These are phyloP conservation scores for Eilema depressum DNA, from an alignment of 2,888 invertebrate genomes.

Conservation along the genomic window DNA sequence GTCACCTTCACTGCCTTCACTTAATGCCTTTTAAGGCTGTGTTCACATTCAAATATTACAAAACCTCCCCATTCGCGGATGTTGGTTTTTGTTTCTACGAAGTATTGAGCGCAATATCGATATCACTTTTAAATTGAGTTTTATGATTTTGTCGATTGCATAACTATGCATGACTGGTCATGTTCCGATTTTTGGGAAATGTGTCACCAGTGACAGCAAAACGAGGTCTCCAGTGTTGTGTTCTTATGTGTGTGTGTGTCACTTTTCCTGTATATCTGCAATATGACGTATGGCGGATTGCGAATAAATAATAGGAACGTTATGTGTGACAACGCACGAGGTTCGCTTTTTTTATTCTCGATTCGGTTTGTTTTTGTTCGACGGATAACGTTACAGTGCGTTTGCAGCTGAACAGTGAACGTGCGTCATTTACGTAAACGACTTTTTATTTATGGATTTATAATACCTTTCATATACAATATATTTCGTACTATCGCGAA, in stretches of 20 bases:
- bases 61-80: constrained; percentile 36
- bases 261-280: constrained; percentile 59
- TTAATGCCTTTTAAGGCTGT: constrained; percentile 45
- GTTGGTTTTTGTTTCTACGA: constrained; percentile 35
- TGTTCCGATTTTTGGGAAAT: constrained; percentile 54
- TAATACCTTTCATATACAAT: constrained; percentile 43
- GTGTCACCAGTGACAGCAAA: constrained; percentile 54
- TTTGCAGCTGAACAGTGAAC: constrained; percentile 41
- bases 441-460: constrained; percentile 61
- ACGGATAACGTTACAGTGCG: constrained; percentile 60
- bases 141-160: constrained; percentile 57
- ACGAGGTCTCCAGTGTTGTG: constrained; percentile 55
- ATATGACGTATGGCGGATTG: constrained; percentile 67
- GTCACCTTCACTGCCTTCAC: constrained; percentile 45
- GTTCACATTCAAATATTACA: constrained; percentile 45
- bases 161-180: constrained; percentile 57
- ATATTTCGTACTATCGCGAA: constrained; percentile 29
- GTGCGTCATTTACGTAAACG: constrained; percentile 65
- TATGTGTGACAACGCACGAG: constrained; percentile 53
- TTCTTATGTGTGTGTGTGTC: constrained; percentile 56
- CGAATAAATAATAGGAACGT: constrained; percentile 67
- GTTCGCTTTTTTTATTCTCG: constrained; percentile 57
- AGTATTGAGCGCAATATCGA: constrained; percentile 42
- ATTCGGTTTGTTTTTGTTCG: constrained; percentile 59
- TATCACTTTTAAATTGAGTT: constrained; percentile 50